Evolutionary conservation across 1,140 invertebrate genomes (phyloP), one percentile per base, ranked within the genome.

Genomic region (Calephelis nemesis): DNA sequence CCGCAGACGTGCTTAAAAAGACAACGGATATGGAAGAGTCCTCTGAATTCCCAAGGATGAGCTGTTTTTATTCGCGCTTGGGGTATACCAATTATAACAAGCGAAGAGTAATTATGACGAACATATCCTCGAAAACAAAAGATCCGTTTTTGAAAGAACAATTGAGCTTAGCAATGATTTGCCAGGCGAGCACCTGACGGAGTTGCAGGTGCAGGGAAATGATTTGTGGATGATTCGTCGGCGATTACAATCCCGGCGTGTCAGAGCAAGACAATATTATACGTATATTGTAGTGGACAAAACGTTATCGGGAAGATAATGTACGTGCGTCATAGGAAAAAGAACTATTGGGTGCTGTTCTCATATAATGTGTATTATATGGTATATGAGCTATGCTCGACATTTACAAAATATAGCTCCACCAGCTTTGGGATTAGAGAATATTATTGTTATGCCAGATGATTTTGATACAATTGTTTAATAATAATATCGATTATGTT

Each of bases 1-100:
- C 42, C 67, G 60, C 48, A 63, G 67, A 68, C 62, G 49, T 52
- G 62, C 62, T 68, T 62, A 63, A 39, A 52, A 68, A 63, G 67
- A 63, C 67, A 30, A 2, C 30, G 30, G 30, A 30, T 30, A 30
- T 30, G 30, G 30, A 30, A 30, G 30, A 30, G 30, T 30, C 3
- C 30, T 30, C 30, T 30, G 4, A 30, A 30, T 30, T 30, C 30
- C 30, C 30, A 30, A 30, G 30, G 30, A 30, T 30, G 30, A 30
- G 30, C 30, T 30, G 30, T 30, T 30, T 30, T 30, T 30, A 4
- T 30, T 30, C 30, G 3, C 30, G 30, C 30, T 30, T 30, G 30
- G 30, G 30, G 30, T 30, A 30, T 30, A 30, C 30, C 30, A 30
- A 30, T 30, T 30, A 30, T 4, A 30, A 30, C 30, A 30, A 30